phyloP scores from a whole-genome alignment of 2,113 vertebrate genomes.

The Labrus mixtus region DNA sequence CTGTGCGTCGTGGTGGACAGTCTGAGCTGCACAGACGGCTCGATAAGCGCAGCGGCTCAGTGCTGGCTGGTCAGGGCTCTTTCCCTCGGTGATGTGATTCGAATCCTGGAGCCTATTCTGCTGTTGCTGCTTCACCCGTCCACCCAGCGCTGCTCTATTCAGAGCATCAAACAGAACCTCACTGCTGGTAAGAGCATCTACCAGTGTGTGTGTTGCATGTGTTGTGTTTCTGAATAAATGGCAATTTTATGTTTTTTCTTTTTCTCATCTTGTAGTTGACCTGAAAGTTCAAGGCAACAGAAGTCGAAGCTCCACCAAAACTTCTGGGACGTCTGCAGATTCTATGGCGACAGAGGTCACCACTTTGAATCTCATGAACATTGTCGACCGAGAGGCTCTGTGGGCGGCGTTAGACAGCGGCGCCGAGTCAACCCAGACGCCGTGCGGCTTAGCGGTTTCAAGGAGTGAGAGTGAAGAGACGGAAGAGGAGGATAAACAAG shows the following conservation, averaged over 20 bases:
- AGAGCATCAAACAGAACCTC: conserved; percentile 87
- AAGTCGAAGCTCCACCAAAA: conserved; percentile 78
- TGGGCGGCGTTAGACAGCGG: conserved; percentile 92
- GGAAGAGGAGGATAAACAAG: conserved; percentile 61
- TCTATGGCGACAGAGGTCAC: conserved; percentile 77
- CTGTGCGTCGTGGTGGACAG: conserved; percentile 97
- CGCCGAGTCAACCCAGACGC: conserved; percentile 74
- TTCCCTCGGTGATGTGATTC: conserved; percentile 91
- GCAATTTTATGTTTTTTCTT: not conserved
- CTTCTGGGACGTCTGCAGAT: conserved; percentile 54
- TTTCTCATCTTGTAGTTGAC: conserved; percentile 73
- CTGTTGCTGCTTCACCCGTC: conserved; percentile 93
- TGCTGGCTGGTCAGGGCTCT: conserved; percentile 94
- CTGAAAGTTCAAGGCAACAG: conserved; percentile 75
- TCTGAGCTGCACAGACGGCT: conserved; percentile 90
- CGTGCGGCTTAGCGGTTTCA: conserved; percentile 56
- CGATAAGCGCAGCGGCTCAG: conserved; percentile 91
- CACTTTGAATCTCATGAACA: conserved; percentile 81
- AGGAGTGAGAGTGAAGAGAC: conserved; percentile 78
- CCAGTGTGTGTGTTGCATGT: not conserved
- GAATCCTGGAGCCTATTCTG: conserved; percentile 96
- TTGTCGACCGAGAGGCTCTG: conserved; percentile 92
- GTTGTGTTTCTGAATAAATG: not conserved
- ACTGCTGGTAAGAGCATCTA: conserved; percentile 80
- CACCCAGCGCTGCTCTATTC: conserved; percentile 91